Evolutionary conservation across 2,113 vertebrate genomes (phyloP).

Genomic region (Cacatua alba): DNA sequence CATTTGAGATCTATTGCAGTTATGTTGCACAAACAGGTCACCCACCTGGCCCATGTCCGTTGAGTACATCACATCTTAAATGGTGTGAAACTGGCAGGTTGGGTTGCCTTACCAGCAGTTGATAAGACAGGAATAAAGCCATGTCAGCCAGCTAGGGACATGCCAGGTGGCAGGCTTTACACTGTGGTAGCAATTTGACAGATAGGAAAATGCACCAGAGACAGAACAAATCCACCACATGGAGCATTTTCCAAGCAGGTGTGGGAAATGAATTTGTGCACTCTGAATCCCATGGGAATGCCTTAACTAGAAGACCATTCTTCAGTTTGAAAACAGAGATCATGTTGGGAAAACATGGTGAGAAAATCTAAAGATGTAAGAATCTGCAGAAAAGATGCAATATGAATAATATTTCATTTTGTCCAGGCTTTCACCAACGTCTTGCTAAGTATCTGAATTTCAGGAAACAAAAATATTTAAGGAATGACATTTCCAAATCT

Average conservation of each 20-base stretch:
- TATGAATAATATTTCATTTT: neutral
- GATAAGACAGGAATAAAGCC: neutral
- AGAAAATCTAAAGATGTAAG: neutral
- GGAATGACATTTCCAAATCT: neutral
- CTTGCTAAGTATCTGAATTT: neutral
- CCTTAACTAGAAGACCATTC: neutral
- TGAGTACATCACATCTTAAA: neutral
- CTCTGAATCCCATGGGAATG: neutral
- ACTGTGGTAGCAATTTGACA: neutral
- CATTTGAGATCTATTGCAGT: neutral
- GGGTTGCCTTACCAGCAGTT: neutral
- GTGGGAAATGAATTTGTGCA: rapidly evolving
- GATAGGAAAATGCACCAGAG: neutral
- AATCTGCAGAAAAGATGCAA: neutral
- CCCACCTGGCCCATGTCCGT: neutral
- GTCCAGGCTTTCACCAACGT: rapidly evolving
- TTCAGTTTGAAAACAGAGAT: neutral
- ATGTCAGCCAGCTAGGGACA: neutral
- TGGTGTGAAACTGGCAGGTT: neutral
- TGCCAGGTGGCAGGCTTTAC: neutral
- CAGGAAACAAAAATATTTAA: neutral
- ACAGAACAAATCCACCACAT: neutral
- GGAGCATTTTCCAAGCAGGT: neutral
- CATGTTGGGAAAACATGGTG: neutral
- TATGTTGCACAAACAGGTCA: neutral